A percentile compares a stretch with the other conserved stretches of the same genome.
Conservation (phyloP, 2,113 vertebrate species). For the Loxodonta africana region DNA sequence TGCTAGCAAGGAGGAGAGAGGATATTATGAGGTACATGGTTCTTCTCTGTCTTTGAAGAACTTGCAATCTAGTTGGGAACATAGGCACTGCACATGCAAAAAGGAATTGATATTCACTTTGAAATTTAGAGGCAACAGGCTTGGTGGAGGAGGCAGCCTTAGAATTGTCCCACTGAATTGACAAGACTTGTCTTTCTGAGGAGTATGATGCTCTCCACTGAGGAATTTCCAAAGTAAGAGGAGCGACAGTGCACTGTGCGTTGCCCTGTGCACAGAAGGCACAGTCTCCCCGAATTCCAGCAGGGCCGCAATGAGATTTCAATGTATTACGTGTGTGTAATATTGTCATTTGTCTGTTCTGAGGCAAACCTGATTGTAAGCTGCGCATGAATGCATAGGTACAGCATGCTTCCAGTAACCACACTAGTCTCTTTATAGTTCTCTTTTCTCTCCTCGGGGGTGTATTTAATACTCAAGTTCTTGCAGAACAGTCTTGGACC, state of each 20-base stretch:
- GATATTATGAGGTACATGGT: accelerated
- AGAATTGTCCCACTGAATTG: too few relatives aligned
- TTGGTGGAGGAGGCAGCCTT: neutral
- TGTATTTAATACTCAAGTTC: slow-evolving; percentile 18
- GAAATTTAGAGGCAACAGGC: neutral
- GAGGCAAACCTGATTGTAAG: neutral
- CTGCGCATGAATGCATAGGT: accelerated
- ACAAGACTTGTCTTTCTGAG: accelerated
- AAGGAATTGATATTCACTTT: neutral
- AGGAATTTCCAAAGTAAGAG: too few relatives aligned
- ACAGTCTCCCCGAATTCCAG: neutral
- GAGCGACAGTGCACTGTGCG: accelerated
- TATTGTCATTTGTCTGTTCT: neutral
- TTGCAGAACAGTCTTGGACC: neutral
- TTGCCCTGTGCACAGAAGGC: neutral
- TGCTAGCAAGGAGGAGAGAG: neutral
- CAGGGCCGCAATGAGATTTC: neutral
- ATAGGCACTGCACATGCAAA: neutral
- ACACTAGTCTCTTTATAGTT: neutral
- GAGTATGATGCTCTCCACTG: accelerated
- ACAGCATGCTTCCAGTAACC: neutral
- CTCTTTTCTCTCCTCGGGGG: neutral
- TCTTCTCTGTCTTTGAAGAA: neutral
- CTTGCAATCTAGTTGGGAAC: neutral
- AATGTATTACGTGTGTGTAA: neutral